Evolutionary conservation across 2,888 invertebrate species (phyloP).

Genomic region (Ryuthela nishihirai): DNA sequence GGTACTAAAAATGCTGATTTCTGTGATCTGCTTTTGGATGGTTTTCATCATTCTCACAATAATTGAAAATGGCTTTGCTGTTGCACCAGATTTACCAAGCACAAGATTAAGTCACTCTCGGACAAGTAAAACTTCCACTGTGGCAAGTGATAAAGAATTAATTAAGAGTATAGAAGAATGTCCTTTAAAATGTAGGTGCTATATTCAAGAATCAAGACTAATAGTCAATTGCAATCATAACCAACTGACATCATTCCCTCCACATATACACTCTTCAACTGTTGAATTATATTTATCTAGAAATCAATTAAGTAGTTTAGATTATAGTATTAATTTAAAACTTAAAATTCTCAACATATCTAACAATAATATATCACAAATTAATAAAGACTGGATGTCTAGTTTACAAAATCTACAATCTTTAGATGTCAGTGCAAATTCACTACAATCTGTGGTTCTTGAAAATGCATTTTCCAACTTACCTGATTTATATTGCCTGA

Average conservation of each 20-base stretch:
- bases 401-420: slow-evolving; percentile 6
- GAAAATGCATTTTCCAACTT: slow-evolving; percentile 8
- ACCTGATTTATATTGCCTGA: slow-evolving; percentile 3
- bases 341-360: slow-evolving; percentile 21
- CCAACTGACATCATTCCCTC: slow-evolving; percentile 9
- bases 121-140: too few species aligned
- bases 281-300: slow-evolving; percentile 12
- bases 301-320: slow-evolving; percentile 13
- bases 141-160: too few species aligned
- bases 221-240: slow-evolving; percentile 10
- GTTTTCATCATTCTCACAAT: too few species aligned
- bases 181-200: slow-evolving; percentile 13
- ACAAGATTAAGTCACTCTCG: too few species aligned
- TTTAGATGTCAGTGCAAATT: slow-evolving; percentile 27
- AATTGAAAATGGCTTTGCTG: too few species aligned
- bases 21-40: too few species aligned
- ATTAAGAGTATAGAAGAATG: too few species aligned
- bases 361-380: slow-evolving; percentile 11
- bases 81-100: too few species aligned
- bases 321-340: slow-evolving; percentile 9
- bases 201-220: background rate
- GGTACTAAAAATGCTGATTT: too few species aligned
- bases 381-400: slow-evolving; percentile 8
- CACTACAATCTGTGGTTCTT: slow-evolving; percentile 4
- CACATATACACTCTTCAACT: slow-evolving; percentile 2